Conservation (phyloP, 2,113 vertebrate species). For the Potamarius usumacintae region DNA sequence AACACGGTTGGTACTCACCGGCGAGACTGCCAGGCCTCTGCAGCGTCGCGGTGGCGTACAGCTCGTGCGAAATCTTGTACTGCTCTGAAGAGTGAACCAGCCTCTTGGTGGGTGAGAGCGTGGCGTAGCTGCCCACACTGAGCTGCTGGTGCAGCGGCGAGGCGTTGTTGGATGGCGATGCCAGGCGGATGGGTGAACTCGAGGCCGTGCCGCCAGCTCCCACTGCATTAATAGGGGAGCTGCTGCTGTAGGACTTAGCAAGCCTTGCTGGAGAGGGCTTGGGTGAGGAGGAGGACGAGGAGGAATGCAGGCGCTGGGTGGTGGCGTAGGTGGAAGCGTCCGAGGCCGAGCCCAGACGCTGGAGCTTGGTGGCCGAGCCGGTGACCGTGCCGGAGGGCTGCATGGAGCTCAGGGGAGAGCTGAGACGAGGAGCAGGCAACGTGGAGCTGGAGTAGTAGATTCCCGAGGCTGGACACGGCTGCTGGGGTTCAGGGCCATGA, state of each 20-base stretch:
- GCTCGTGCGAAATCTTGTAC: conserved; percentile 95
- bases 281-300: conserved; percentile 86
- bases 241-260: conserved; percentile 96
- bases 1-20: conserved; percentile 72
- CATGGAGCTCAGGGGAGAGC: conserved; percentile 83
- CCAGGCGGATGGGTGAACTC: conserved; percentile 84
- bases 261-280: conserved; percentile 90
- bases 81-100: conserved; percentile 91
- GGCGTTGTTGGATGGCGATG: conserved; percentile 83
- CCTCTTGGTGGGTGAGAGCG: conserved; percentile 92
- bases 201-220: conserved; percentile 75
- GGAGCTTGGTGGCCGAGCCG: conserved; percentile 90
- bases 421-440: conserved; percentile 88
- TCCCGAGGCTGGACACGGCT: conserved; percentile 61
- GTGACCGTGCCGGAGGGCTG: conserved; percentile 71
- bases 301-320: conserved; percentile 79
- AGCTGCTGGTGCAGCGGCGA: conserved; percentile 83
- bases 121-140: conserved; percentile 93
- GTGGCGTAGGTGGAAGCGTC: conserved; percentile 81
- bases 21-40: conserved; percentile 94
- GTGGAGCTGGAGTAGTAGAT: conserved; percentile 94
- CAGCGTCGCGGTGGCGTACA: conserved; percentile 91
- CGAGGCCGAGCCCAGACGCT: conserved; percentile 84
- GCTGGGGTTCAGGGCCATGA: conserved; percentile 77
- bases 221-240: conserved; percentile 83